Evolutionary conservation across 2,797 vertebrate species (phyloP).

Genomic region (Peromyscus aztecus): DNA sequence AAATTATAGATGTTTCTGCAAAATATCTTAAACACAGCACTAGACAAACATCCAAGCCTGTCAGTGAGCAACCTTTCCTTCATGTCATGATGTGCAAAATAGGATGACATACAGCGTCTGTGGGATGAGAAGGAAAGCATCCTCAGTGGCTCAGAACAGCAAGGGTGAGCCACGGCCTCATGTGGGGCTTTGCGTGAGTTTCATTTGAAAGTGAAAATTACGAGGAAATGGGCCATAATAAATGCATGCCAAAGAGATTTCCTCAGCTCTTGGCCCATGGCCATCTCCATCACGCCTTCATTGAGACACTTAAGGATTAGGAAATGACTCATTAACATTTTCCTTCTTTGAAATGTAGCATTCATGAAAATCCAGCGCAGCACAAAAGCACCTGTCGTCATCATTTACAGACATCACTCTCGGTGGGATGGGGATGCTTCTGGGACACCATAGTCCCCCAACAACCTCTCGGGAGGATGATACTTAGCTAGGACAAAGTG

Average conservation of each 20-base stretch:
- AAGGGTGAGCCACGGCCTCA: not conserved
- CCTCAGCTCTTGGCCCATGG: not conserved
- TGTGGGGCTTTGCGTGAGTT: not conserved
- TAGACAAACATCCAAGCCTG: not conserved
- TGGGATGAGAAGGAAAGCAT: not conserved
- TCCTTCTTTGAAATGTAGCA: conserved; percentile 25
- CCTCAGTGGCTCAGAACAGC: not conserved
- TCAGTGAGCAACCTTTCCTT: not conserved
- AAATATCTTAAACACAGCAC: not conserved
- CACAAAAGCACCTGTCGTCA: not conserved
- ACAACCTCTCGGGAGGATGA: not conserved
- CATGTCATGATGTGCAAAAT: not conserved
- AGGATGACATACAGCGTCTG: not conserved
- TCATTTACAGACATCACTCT: not conserved
- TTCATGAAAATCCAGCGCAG: not conserved
- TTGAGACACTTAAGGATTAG: conserved; percentile 5
- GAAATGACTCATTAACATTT: conserved; percentile 22
- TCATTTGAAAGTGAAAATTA: not conserved
- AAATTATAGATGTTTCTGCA: not conserved
- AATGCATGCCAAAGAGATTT: not conserved
- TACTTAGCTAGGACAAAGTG: not conserved
- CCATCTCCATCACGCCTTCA: not conserved
- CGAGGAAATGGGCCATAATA: not conserved
- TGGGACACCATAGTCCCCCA: not conserved
- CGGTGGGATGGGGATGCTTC: not conserved